Base-by-base conservation (phyloP, 1,140 invertebrate genomes). In the Dermatophagoides farinae region DNA sequence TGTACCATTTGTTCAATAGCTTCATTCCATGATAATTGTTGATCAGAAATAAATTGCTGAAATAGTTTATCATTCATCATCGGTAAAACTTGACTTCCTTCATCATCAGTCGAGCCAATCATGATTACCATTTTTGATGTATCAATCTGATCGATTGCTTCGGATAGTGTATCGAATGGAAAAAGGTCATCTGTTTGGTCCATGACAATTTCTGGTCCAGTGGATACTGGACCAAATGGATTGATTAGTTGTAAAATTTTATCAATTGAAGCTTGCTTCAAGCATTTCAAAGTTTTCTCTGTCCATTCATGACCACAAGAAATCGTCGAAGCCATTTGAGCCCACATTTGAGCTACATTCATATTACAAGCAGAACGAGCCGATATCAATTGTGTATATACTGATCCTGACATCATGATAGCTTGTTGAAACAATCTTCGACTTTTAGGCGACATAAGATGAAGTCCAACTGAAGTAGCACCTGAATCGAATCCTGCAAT, bases 341-440 rank as follows among this genome's bases (percentile, higher is more conserved):
- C 37, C 57, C 57, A 59, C 22, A 18, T 59, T 22, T 59, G 43
- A 43, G 18, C 38, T 6, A 50, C 18, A n/a, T 59, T 22, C 6
- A 6, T 20, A 52, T 25, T 31, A n/a, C 18, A 41, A 4, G 20
- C 43, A 52, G 54, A 52, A 12, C 43, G 54, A 16, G 16, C 6
- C 4, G n/a, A n/a, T 11, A 59, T 22, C 5, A 59, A 18, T 25
- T 59, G 41, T 12, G 16, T 50, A 20, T 12, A 44, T 10, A 46
- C 77, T 0, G 73, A 70, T 1, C 77, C 79, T 59, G 77, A 79
- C 68, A 81, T 76, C 64, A 80, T 66, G 18, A 81, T 78, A 16
- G 76, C 77, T 62, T 67, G 66, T 61, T 81, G 82, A 75, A 96
- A 97, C 44, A 91, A 78, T 66, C 88, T 82, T 64, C 85, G 75